Evolutionary conservation across 2,113 vertebrate species (phyloP).

Genomic region (Tragelaphus strepsiceros): DNA sequence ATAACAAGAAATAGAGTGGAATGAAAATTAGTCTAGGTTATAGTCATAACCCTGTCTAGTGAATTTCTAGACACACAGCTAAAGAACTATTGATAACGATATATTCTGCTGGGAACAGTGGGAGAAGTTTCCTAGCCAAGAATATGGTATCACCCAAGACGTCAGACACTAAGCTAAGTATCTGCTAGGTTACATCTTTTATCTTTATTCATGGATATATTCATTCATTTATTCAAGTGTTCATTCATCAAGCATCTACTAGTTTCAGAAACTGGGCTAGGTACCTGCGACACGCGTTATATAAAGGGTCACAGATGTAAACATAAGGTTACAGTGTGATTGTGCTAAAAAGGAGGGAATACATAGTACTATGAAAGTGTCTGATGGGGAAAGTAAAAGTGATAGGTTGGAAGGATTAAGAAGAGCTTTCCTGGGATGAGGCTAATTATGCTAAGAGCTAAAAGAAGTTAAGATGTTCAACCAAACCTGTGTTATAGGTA

Average conservation of each 20-base stretch:
- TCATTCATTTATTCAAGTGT: background rate
- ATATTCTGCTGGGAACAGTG: background rate
- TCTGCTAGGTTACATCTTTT: background rate
- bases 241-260: background rate
- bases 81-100: background rate
- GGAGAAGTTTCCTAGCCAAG: background rate
- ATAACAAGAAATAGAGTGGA: background rate
- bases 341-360: background rate
- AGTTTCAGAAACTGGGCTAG: background rate
- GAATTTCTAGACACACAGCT: background rate
- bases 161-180: background rate
- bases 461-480: background rate
- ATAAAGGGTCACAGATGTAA: background rate
- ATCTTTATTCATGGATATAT: background rate
- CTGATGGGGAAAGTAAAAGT: background rate
- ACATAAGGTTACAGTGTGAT: background rate
- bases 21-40: background rate
- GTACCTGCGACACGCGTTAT: background rate
- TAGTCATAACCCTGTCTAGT: background rate
- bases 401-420: background rate
- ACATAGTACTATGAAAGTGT: background rate
- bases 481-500: background rate
- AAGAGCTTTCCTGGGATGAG: background rate
- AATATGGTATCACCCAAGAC: background rate
- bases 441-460: background rate